Conservation (phyloP, 2,888 invertebrate species). For the Chromoteleia sp. region DNA sequence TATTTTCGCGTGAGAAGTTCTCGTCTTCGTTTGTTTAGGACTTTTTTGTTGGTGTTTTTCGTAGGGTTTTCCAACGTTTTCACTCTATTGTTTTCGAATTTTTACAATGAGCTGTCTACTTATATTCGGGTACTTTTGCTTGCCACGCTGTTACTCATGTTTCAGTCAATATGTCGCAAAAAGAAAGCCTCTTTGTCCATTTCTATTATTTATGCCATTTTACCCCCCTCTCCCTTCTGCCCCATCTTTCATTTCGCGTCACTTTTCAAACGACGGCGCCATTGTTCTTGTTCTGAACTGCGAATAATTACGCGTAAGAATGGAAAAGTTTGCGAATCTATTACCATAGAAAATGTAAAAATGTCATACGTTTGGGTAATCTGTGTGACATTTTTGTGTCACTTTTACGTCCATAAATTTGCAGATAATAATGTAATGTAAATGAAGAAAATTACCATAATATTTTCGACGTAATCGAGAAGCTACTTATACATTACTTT, state of each 20-base stretch:
- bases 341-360: no score
- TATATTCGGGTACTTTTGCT: slow-evolving; percentile 22
- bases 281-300: no score
- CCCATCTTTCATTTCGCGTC: not conserved
- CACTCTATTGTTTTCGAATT: not conserved
- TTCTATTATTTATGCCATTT: slow-evolving; percentile 30
- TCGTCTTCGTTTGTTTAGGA: slow-evolving; percentile 12
- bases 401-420: no score
- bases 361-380: no score
- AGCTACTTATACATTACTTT: no score
- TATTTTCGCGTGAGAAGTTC: slow-evolving; percentile 4
- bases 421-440: no score
- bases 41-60: not conserved
- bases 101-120: slow-evolving; percentile 19
- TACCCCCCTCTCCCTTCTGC: not conserved
- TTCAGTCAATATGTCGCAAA: slow-evolving; percentile 27
- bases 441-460: no score
- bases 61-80: slow-evolving; percentile 4
- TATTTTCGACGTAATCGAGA: no score
- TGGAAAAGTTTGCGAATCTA: no score
- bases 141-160: slow-evolving; percentile 15
- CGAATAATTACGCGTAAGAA: no score
- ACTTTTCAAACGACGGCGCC: no score
- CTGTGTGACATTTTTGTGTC: no score
- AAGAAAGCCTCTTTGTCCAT: slow-evolving; percentile 9